A percentile compares a stretch with the other conserved stretches of the same genome.
phyloP scores from a whole-genome alignment of 2,797 vertebrate species.

The Propithecus deckenii region DNA sequence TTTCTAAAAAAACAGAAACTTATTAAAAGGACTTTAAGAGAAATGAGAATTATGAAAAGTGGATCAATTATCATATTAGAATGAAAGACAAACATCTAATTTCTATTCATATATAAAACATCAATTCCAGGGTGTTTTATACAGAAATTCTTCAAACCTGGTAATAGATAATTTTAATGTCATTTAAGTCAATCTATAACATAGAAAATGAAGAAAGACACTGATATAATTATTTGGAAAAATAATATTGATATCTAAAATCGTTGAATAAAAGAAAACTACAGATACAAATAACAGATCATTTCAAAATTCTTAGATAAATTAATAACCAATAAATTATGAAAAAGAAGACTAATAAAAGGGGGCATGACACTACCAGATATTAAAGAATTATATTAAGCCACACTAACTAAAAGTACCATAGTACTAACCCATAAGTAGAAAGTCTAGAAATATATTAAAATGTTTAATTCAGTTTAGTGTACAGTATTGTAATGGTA shows the following conservation, averaged over 20 bases:
- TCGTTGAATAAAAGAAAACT: background rate
- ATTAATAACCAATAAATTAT: background rate
- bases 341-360: background rate
- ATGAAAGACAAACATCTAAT: background rate
- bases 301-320: background rate
- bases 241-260: background rate
- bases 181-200: background rate
- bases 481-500: background rate
- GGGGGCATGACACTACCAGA: background rate
- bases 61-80: background rate
- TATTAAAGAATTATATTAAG: background rate
- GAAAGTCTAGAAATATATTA: background rate
- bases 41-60: background rate
- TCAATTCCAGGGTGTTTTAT: background rate
- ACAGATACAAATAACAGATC: background rate
- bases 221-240: background rate
- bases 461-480: background rate
- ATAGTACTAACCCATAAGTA: background rate
- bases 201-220: background rate
- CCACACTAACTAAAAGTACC: background rate
- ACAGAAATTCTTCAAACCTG: background rate
- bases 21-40: background rate
- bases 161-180: background rate
- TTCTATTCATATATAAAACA: background rate
- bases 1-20: background rate